These are phyloP conservation scores for Pristionchus maxplancki DNA, from an alignment of 2,888 invertebrate genomes.

Conservation along the genomic window DNA sequence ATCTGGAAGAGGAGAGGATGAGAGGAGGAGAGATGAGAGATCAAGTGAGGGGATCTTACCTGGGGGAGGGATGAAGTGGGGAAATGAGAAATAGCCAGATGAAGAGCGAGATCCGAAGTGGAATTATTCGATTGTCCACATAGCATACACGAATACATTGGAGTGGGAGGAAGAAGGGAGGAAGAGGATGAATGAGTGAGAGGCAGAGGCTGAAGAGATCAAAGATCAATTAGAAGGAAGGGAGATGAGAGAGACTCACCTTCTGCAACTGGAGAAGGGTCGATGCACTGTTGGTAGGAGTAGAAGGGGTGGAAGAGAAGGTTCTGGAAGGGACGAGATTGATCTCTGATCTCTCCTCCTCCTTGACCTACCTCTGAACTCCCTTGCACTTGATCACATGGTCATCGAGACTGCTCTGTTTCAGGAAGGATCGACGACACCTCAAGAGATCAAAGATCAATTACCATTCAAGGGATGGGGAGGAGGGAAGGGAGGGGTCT, in stretches of 20 bases:
- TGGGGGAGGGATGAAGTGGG: background rate
- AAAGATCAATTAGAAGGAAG: background rate
- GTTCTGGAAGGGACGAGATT: background rate
- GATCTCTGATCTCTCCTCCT: conserved; percentile 28
- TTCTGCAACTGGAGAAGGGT: background rate
- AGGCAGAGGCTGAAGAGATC: background rate
- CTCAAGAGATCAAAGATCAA: conserved; percentile 30
- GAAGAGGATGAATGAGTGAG: conserved; percentile 5
- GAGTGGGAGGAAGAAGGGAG: background rate
- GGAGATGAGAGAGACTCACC: background rate
- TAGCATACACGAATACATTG: background rate
- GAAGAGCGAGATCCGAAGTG: conserved; percentile 33
- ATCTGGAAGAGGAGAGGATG: background rate
- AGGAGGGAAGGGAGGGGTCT: background rate
- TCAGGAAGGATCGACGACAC: conserved; percentile 73
- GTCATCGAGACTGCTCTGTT: conserved; percentile 69
- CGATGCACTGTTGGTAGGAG: background rate
- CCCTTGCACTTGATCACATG: conserved; percentile 71
- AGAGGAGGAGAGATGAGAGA: background rate
- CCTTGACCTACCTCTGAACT: background rate
- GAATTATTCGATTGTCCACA: background rate
- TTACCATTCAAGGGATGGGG: background rate
- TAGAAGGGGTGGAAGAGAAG: background rate
- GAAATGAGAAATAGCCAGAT: conserved; percentile 20
- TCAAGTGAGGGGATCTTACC: background rate